A percentile compares a stretch with the other conserved stretches of the same genome.
phyloP scores from a whole-genome alignment of 2,888 invertebrate species.

The Meloe dianella region DNA sequence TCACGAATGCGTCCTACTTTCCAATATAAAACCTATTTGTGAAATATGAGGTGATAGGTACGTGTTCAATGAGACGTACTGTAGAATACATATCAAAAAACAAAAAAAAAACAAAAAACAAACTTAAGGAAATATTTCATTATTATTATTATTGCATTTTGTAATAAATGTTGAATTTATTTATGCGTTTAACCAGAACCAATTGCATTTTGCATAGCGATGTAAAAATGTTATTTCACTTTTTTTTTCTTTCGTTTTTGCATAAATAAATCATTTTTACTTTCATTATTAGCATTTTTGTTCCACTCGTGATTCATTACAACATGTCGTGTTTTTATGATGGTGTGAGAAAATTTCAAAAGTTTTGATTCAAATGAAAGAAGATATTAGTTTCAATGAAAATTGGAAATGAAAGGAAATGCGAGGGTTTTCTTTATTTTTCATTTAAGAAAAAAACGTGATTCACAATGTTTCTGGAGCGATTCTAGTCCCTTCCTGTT shows the following conservation, averaged over 20 bases:
- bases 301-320: too few relatives aligned
- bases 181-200: background rate
- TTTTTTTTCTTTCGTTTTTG: too few relatives aligned
- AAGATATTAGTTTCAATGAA: too few relatives aligned
- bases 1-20: background rate
- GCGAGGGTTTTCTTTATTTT: too few relatives aligned
- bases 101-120: too few relatives aligned
- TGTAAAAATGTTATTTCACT: conserved; percentile 2
- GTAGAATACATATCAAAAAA: background rate
- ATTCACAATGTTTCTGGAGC: too few relatives aligned
- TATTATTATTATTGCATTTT: background rate
- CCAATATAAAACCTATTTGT: background rate
- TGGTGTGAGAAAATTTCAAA: background rate
- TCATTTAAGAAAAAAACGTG: too few relatives aligned
- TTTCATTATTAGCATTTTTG: background rate
- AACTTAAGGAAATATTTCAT: background rate
- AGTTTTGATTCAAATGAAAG: too few relatives aligned
- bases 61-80: background rate
- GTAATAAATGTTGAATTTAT: background rate
- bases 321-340: background rate
- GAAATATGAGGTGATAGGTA: background rate
- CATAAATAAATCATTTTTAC: background rate
- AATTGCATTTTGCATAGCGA: background rate
- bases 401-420: too few relatives aligned
- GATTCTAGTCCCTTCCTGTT: too few relatives aligned